phyloP scores from a whole-genome alignment of 2,888 invertebrate species.

The Hypsopygia costalis region DNA sequence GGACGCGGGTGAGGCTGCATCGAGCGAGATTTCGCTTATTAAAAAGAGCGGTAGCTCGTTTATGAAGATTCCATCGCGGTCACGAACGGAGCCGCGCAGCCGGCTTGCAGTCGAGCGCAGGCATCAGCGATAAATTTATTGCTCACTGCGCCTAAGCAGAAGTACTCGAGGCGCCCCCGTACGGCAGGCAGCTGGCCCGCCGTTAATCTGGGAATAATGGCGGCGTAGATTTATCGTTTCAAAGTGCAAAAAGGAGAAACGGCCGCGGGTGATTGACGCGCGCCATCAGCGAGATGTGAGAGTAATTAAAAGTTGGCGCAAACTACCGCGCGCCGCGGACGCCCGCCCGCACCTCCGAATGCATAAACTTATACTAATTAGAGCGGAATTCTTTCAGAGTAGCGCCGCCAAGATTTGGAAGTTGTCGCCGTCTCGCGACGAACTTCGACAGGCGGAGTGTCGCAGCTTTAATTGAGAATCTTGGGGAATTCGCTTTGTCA shows the following conservation, averaged over 20 bases:
- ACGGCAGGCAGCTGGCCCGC: conserved; percentile 37
- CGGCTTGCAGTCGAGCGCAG: conserved; percentile 14
- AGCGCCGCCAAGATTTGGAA: conserved; percentile 67
- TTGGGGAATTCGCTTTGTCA: conserved; percentile 70
- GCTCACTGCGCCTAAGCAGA: conserved; percentile 42
- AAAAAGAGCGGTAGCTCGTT: conserved; percentile 32
- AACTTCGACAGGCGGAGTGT: conserved; percentile 64
- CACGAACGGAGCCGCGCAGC: conserved; percentile 23
- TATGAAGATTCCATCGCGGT: conserved; percentile 35
- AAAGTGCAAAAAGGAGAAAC: conserved; percentile 35
- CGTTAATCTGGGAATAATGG: conserved; percentile 23
- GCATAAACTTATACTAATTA: conserved; percentile 79
- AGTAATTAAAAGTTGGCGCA: conserved; percentile 69
- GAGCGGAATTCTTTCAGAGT: conserved; percentile 68
- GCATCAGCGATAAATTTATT: conserved; percentile 48
- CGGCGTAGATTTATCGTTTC: conserved; percentile 22
- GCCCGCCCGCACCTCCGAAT: conserved; percentile 43
- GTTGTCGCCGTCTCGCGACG: conserved; percentile 39
- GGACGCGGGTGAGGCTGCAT: conserved; percentile 18
- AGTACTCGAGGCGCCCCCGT: conserved; percentile 40
- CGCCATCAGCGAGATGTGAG: conserved; percentile 34
- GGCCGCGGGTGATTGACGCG: conserved; percentile 43
- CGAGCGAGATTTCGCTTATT: conserved; percentile 33
- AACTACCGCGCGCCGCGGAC: conserved; percentile 35
- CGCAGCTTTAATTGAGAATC: conserved; percentile 76